phyloP scores from a whole-genome alignment of 2,888 invertebrate genomes.

The Parnassius glacialis region DNA sequence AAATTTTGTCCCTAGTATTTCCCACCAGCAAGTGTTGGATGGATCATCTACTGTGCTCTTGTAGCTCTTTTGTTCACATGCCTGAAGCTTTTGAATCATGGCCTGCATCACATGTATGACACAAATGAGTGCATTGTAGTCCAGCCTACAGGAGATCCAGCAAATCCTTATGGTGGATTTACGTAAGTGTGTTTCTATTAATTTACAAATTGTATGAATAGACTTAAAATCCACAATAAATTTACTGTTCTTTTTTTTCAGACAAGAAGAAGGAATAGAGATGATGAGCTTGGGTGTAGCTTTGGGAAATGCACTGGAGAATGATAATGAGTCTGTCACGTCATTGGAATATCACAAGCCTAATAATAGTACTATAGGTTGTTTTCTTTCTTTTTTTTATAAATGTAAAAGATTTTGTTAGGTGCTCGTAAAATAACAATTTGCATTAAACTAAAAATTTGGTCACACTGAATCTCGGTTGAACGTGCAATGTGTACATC shows the following conservation, averaged over 20 bases:
- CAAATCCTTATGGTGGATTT: conserved; percentile 63
- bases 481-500: too few relatives aligned
- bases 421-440: too few relatives aligned
- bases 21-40: conserved; percentile 89
- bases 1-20: conserved; percentile 85
- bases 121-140: conserved; percentile 89
- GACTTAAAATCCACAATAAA: too few relatives aligned
- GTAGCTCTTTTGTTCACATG: conserved; percentile 89
- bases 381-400: not conserved
- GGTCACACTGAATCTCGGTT: too few relatives aligned
- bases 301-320: conserved; percentile 60
- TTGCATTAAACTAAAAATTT: too few relatives aligned
- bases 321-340: conserved; percentile 83
- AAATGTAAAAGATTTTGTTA: too few relatives aligned
- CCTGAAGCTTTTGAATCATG: conserved; percentile 93
- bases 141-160: conserved; percentile 75
- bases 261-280: conserved; percentile 91
- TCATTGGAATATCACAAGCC: conserved; percentile 84
- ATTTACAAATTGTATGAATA: not conserved
- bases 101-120: conserved; percentile 96
- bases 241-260: conserved; percentile 43
- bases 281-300: conserved; percentile 84
- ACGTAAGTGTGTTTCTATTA: conserved; percentile 69
- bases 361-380: conserved; percentile 85
- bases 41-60: conserved; percentile 92